Percentiles rank a stretch among this genome's conserved stretches.
phyloP scores from a whole-genome alignment of 2,113 vertebrate species.

The Scartelaos histophorus region DNA sequence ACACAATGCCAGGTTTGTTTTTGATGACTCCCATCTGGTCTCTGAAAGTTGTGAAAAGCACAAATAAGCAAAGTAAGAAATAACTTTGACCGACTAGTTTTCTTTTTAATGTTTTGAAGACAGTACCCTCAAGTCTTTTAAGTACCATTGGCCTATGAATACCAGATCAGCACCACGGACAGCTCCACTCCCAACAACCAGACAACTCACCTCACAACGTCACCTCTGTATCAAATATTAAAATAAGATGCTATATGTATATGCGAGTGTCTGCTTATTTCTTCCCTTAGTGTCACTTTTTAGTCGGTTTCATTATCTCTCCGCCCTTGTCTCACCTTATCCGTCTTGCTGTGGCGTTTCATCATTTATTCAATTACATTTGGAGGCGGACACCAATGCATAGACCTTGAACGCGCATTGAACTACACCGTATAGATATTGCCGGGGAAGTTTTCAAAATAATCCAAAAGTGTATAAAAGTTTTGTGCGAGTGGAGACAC shows the following conservation, averaged over 20 bases:
- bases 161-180: too few species aligned
- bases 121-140: too few species aligned
- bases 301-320: not conserved
- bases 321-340: not conserved
- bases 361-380: conserved; percentile 49
- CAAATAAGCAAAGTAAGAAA: too few species aligned
- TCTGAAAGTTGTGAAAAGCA: not conserved
- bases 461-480: not conserved
- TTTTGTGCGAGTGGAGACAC: not conserved
- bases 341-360: conserved; percentile 43
- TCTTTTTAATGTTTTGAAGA: too few species aligned
- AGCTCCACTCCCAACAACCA: too few species aligned
- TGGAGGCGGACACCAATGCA: conserved; percentile 30
- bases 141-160: too few species aligned
- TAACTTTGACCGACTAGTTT: too few species aligned
- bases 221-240: not conserved
- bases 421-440: not conserved
- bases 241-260: not conserved
- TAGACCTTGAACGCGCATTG: conserved; percentile 16
- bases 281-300: not conserved
- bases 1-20: too few species aligned
- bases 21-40: too few species aligned
- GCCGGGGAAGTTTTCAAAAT: not conserved
- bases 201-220: not conserved
- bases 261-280: not conserved